A percentile compares a stretch with the other conserved stretches of the same genome.
Evolutionary conservation across 2,888 invertebrate genomes (phyloP).

Genomic region (Eupithecia abbreviata): DNA sequence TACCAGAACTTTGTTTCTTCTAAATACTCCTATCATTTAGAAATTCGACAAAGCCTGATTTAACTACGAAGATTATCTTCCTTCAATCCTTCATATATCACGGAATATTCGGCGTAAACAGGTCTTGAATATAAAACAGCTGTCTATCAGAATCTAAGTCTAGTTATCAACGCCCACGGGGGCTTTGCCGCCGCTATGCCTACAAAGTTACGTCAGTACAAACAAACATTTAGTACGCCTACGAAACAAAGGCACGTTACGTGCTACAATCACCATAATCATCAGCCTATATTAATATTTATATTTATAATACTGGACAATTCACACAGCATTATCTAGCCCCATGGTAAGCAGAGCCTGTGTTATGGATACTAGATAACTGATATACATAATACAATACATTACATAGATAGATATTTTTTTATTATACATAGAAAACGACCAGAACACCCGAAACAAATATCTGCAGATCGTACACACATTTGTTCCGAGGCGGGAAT

Average conservation of each 20-base stretch:
- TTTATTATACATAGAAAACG: too few relatives aligned
- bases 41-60: background rate
- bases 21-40: background rate
- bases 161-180: background rate
- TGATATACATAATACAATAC: too few relatives aligned
- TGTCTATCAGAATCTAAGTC: background rate
- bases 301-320: too few relatives aligned
- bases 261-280: background rate
- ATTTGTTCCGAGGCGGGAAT: too few relatives aligned
- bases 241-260: background rate
- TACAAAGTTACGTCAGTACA: conserved; percentile 2
- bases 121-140: background rate
- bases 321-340: too few relatives aligned
- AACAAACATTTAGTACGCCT: background rate
- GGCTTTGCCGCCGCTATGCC: background rate
- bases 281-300: too few relatives aligned
- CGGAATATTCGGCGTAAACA: background rate
- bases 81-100: background rate
- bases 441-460: too few relatives aligned
- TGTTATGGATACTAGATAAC: too few relatives aligned
- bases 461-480: too few relatives aligned
- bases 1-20: background rate
- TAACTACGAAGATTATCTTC: background rate
- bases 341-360: too few relatives aligned
- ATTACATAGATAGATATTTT: too few relatives aligned